Percentiles rank a stretch among this genome's conserved stretches.
phyloP scores from a whole-genome alignment of 2,113 vertebrate species.

The Seriola aureovittata region DNA sequence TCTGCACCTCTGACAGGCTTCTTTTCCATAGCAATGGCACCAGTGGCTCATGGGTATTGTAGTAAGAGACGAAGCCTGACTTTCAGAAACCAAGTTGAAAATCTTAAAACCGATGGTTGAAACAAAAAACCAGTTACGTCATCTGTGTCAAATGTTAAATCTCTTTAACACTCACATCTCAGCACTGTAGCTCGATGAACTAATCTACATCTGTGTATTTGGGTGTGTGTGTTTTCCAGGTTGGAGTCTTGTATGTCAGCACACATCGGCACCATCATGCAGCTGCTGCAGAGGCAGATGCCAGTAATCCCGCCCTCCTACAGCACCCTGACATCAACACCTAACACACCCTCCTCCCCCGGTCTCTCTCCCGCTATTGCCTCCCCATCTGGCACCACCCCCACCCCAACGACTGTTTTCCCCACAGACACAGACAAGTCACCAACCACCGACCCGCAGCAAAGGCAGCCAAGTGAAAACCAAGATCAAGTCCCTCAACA shows the following conservation, averaged over 20 bases:
- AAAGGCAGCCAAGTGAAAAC: not conserved
- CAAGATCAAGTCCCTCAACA: not conserved
- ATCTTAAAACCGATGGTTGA: no score
- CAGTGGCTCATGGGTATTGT: no score
- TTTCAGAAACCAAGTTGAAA: no score
- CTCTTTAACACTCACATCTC: no score
- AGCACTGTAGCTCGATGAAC: not conserved
- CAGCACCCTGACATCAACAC: conserved; percentile 81
- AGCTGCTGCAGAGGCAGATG: conserved; percentile 88
- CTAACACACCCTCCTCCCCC: conserved; percentile 65
- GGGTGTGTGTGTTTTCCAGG: conserved; percentile 64
- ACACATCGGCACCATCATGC: conserved; percentile 87
- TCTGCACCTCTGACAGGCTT: no score
- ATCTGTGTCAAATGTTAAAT: no score
- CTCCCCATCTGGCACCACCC: not conserved
- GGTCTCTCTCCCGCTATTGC: not conserved
- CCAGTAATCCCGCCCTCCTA: conserved; percentile 88
- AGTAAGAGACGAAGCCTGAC: no score
- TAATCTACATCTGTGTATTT: not conserved
- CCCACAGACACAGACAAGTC: not conserved
- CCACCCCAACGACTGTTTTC: not conserved
- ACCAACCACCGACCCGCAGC: not conserved
- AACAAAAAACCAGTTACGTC: no score
- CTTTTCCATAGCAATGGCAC: no score
- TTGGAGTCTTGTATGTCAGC: conserved; percentile 87